Evolutionary conservation across 1,140 invertebrate species (phyloP).

Genomic region (Drosophila gunungcola): DNA sequence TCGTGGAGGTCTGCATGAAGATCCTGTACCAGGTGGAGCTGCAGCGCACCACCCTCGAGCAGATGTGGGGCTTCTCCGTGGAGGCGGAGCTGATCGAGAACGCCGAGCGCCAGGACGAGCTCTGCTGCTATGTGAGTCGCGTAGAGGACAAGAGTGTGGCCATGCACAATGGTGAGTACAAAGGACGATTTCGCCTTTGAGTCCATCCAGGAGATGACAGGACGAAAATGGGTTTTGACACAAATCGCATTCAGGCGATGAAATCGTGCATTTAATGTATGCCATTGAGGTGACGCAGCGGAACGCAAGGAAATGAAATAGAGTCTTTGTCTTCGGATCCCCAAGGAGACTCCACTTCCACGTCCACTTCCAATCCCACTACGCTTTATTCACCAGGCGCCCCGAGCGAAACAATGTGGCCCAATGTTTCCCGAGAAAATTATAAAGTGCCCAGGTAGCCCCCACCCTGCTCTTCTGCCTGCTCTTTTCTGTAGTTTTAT

Average conservation of each 20-base stretch:
- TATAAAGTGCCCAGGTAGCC: slow-evolving; percentile 59
- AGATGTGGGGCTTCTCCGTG: slow-evolving; percentile 99
- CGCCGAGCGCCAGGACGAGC: slow-evolving; percentile 96
- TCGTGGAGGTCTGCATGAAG: slow-evolving; percentile 98
- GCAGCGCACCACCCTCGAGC: slow-evolving; percentile 93
- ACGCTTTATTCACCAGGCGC: slow-evolving; percentile 29
- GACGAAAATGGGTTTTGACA: slow-evolving; percentile 40
- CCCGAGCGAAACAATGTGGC: slow-evolving; percentile 54
- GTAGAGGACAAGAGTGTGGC: slow-evolving; percentile 97
- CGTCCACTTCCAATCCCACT: slow-evolving; percentile 1
- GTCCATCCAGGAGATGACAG: slow-evolving; percentile 21
- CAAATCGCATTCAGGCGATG: slow-evolving; percentile 45
- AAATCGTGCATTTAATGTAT: slow-evolving; percentile 55
- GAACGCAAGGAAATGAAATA: slow-evolving; percentile 44
- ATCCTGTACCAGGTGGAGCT: slow-evolving; percentile 98
- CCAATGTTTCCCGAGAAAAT: slow-evolving; percentile 61
- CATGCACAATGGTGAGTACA: slow-evolving; percentile 94
- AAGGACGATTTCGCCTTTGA: slow-evolving; percentile 10
- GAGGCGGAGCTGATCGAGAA: slow-evolving; percentile 98
- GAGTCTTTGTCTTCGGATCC: slow-evolving; percentile 35
- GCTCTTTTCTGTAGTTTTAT: slow-evolving; percentile 52
- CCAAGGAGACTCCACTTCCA: slow-evolving; percentile 3
- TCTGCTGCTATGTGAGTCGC: slow-evolving; percentile 97
- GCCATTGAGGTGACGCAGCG: slow-evolving; percentile 48
- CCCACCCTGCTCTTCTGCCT: slow-evolving; percentile 13